A percentile compares a stretch with the other conserved stretches of the same genome.
Conservation (phyloP, 1,140 invertebrate species). For the Trypoxylus dichotomus region DNA sequence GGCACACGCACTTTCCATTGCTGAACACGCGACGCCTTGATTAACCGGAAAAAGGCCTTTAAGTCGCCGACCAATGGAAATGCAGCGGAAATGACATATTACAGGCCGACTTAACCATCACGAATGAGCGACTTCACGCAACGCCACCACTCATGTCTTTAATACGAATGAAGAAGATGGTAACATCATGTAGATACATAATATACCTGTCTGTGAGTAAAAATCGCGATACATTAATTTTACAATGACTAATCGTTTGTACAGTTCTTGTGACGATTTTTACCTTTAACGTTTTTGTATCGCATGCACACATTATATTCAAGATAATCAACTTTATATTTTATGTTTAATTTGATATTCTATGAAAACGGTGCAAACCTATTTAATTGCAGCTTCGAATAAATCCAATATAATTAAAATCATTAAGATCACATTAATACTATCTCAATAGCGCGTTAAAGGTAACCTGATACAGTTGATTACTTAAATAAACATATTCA, state of each 20-base stretch:
- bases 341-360: no score
- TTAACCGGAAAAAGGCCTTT: slow-evolving; percentile 40
- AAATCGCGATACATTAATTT: no score
- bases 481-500: background rate
- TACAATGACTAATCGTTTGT: no score
- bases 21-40: slow-evolving; percentile 26
- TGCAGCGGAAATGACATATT: slow-evolving; percentile 38
- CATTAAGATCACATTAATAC: no score
- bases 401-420: no score
- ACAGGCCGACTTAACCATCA: slow-evolving; percentile 30
- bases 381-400: no score
- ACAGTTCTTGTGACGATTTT: no score
- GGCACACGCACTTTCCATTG: background rate
- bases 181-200: background rate
- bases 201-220: background rate
- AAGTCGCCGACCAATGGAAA: slow-evolving; percentile 35
- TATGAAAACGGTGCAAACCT: no score
- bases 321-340: no score
- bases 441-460: no score
- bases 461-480: background rate
- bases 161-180: background rate
- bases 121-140: slow-evolving; percentile 15
- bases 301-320: no score
- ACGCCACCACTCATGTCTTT: background rate
- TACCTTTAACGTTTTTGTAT: no score